A percentile compares a stretch with the other conserved stretches of the same genome.
phyloP scores from a whole-genome alignment of 2,797 vertebrate species.

The Acrossocheilus wenchowensis region DNA sequence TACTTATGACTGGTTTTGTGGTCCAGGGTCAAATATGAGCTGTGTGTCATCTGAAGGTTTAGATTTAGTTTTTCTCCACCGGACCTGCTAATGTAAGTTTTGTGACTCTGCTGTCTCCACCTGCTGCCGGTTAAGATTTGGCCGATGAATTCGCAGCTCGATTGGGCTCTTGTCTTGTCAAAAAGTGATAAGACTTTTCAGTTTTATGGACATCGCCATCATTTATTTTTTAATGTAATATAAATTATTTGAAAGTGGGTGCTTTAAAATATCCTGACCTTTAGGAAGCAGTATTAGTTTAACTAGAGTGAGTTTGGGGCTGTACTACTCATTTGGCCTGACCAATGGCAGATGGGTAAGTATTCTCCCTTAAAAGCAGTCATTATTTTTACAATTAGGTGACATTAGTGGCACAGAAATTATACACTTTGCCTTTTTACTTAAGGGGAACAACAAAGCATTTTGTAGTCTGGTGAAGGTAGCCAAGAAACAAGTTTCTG shows the following conservation, averaged over 20 bases:
- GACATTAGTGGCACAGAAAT: background rate
- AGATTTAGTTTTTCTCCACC: too few relatives aligned
- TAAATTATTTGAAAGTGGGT: background rate
- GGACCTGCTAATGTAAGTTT: too few relatives aligned
- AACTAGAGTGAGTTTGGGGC: background rate
- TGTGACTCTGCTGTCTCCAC: too few relatives aligned
- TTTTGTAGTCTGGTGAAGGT: conserved; percentile 5
- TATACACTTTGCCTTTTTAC: conserved; percentile 5
- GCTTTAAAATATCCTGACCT: background rate
- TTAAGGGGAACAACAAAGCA: background rate
- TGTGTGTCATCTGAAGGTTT: too few relatives aligned
- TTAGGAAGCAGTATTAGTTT: background rate
- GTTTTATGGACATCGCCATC: background rate
- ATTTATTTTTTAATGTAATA: background rate
- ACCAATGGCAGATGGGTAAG: background rate
- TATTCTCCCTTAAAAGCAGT: conserved; percentile 12
- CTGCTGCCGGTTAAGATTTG: too few relatives aligned
- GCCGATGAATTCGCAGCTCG: background rate
- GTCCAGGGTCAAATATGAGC: too few relatives aligned
- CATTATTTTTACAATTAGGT: background rate
- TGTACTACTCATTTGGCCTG: background rate
- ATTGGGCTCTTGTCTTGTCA: background rate
- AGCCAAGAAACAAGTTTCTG: conserved; percentile 15
- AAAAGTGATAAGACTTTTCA: background rate
- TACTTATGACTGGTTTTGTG: too few relatives aligned